Conservation (phyloP, 2,797 vertebrate genomes). For the Thamnophis elegans region DNA sequence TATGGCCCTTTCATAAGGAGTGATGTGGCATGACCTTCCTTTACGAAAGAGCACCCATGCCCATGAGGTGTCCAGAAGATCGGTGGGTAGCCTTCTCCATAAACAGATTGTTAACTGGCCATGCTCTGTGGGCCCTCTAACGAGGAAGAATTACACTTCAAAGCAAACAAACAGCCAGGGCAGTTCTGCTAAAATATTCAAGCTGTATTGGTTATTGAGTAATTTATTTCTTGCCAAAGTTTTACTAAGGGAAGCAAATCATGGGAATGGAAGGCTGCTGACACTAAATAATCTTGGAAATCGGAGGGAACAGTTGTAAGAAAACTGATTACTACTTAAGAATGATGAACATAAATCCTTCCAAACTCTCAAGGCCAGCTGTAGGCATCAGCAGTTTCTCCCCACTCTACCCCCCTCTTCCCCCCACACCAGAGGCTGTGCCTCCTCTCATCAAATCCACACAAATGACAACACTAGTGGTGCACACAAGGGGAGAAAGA, state of each 20-base stretch:
- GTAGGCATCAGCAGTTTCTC: slow-evolving; percentile 41
- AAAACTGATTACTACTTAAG: slow-evolving; percentile 66
- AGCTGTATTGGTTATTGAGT: slow-evolving; percentile 61
- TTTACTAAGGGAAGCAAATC: slow-evolving; percentile 70
- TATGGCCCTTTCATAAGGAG: neutral
- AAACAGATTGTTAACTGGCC: slow-evolving; percentile 35
- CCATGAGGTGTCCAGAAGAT: neutral
- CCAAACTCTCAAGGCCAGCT: slow-evolving; percentile 51
- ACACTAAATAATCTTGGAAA: slow-evolving; percentile 68
- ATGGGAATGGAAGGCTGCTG: slow-evolving; percentile 61
- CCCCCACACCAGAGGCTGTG: neutral
- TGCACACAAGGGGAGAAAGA: neutral
- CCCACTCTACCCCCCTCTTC: neutral
- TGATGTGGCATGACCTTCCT: neutral
- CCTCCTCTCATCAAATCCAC: slow-evolving; percentile 32
- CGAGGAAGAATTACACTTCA: slow-evolving; percentile 54
- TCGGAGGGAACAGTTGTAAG: slow-evolving; percentile 54
- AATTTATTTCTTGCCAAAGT: slow-evolving; percentile 66
- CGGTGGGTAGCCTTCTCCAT: neutral
- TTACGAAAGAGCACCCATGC: neutral
- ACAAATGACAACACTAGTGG: neutral
- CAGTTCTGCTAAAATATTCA: slow-evolving; percentile 65
- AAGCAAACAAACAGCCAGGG: slow-evolving; percentile 55
- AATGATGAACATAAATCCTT: slow-evolving; percentile 61
- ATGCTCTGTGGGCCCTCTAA: slow-evolving; percentile 31